phyloP scores from a whole-genome alignment of 1,140 invertebrate species.

The Halesus radiatus region DNA sequence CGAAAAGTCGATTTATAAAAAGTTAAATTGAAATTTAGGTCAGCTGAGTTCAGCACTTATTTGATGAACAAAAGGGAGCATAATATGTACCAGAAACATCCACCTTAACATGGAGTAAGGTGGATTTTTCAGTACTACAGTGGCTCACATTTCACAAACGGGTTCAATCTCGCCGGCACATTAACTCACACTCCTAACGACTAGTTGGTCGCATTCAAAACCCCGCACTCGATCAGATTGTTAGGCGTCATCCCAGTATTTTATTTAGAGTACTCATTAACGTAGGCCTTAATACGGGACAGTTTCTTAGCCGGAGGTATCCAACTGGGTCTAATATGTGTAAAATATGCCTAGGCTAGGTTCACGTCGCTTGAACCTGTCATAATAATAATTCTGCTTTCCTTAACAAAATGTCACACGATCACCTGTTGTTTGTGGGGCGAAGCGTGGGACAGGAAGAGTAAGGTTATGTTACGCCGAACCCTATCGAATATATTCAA shows the following conservation, averaged over 20 bases:
- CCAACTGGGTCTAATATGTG: slow-evolving; percentile 56
- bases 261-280: slow-evolving; percentile 57
- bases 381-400: slow-evolving; percentile 53
- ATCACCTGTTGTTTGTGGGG: slow-evolving; percentile 33
- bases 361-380: slow-evolving; percentile 46
- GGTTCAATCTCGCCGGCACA: not conserved
- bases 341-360: slow-evolving; percentile 53
- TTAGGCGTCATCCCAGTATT: slow-evolving; percentile 34
- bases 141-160: slow-evolving; percentile 29
- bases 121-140: slow-evolving; percentile 19
- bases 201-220: not conserved
- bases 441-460: not conserved
- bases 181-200: slow-evolving; percentile 42
- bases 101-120: not conserved
- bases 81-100: not conserved
- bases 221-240: slow-evolving; percentile 46
- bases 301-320: slow-evolving; percentile 50
- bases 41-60: too few relatives aligned
- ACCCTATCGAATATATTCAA: not conserved
- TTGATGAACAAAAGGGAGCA: too few relatives aligned
- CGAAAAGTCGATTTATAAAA: too few relatives aligned
- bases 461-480: not conserved
- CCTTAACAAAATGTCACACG: slow-evolving; percentile 50
- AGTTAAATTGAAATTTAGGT: too few relatives aligned
- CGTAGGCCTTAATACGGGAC: slow-evolving; percentile 53